Evolutionary conservation across 2,797 vertebrate species (phyloP).

Genomic region (Oreochromis grahami): DNA sequence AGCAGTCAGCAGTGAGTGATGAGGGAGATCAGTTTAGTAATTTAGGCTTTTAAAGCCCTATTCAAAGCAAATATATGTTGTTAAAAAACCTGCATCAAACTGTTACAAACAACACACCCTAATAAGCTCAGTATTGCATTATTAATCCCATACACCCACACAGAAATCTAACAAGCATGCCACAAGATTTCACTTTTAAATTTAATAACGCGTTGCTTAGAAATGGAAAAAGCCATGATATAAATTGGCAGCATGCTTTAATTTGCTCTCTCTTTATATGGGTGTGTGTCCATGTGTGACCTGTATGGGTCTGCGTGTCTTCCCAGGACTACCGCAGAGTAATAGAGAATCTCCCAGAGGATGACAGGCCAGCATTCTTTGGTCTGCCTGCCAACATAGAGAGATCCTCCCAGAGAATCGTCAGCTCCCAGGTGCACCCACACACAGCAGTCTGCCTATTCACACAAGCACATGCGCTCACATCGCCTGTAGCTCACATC

Average conservation of each 20-base stretch:
- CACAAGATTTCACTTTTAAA: background rate
- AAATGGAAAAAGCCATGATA: background rate
- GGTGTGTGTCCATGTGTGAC: conserved; percentile 19
- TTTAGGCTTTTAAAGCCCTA: background rate
- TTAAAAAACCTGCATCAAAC: background rate
- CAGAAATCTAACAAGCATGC: background rate
- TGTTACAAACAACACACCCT: background rate
- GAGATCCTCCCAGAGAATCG: conserved; percentile 89
- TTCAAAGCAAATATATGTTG: background rate
- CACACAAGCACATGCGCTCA: background rate
- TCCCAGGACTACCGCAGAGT: conserved; percentile 87
- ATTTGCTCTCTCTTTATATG: background rate
- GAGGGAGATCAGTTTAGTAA: background rate
- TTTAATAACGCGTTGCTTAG: background rate
- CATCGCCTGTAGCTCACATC: background rate
- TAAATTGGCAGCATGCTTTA: background rate
- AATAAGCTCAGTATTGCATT: background rate
- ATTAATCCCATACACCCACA: background rate
- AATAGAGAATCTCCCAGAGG: conserved; percentile 92
- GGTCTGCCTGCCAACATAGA: conserved; percentile 95
- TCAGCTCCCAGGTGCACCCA: conserved; percentile 85
- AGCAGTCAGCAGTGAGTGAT: background rate
- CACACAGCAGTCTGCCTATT: background rate
- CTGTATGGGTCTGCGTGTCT: conserved; percentile 35
- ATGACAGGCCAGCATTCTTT: conserved; percentile 92